phyloP scores from a whole-genome alignment of 1,140 invertebrate species.

The Drosophila neocordata region DNA sequence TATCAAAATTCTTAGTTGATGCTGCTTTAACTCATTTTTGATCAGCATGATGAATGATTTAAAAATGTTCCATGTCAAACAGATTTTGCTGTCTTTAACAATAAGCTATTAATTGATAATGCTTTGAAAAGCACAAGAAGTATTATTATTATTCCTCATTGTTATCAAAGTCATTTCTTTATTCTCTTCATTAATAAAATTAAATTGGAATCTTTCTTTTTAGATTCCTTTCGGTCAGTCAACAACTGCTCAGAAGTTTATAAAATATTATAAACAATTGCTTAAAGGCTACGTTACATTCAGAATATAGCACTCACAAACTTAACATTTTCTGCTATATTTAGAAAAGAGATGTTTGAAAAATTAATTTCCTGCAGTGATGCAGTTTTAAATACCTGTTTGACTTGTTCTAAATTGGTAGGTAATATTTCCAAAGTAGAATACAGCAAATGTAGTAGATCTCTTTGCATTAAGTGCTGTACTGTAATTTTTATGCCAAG shows the following conservation, averaged over 20 bases:
- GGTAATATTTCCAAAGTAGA: neutral
- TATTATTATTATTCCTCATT: neutral
- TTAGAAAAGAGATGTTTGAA: neutral
- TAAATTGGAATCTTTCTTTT: neutral
- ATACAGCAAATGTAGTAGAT: neutral
- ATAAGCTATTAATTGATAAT: neutral
- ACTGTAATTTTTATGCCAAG: neutral
- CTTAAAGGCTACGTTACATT: neutral
- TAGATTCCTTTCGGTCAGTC: neutral
- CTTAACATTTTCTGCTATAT: neutral
- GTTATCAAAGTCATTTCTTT: neutral
- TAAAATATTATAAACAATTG: neutral
- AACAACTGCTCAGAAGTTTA: neutral
- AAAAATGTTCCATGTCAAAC: neutral
- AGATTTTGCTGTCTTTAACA: neutral
- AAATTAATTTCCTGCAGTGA: constrained; percentile 2
- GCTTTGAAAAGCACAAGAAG: neutral
- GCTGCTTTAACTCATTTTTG: constrained; percentile 11
- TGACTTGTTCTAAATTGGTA: neutral
- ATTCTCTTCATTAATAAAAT: too few species aligned
- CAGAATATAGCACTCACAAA: neutral
- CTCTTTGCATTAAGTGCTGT: neutral
- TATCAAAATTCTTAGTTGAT: neutral
- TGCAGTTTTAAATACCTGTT: neutral
- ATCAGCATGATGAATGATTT: neutral